Evolutionary conservation across 2,888 invertebrate species (phyloP), one percentile per base, ranked within the genome.

Genomic region (Eupithecia dodoneata): DNA sequence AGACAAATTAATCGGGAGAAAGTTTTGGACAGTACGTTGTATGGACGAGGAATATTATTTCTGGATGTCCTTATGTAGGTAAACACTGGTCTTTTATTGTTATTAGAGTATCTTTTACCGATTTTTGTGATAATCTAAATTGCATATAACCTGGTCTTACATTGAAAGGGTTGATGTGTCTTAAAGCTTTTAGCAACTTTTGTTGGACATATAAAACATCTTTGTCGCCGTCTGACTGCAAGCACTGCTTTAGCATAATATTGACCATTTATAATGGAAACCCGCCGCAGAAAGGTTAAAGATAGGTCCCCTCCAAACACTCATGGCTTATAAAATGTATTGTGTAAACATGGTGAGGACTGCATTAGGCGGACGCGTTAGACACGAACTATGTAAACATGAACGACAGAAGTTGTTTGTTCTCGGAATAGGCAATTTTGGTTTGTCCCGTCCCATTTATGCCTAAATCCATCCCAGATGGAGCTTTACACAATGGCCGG

Each of bases 391-490:
- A 12, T 63, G 18, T 10, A 63, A 30, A 63, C 18, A 30, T 63
- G 30, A 9, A 63, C 10, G 1, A 4, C 63, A 30, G 10, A 18
- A 63, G 10, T 63, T 63, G 63, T 63, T 63, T 63, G 63, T 63
- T 63, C 4, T 30, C 63, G 30, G 18, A 63, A 66, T 66, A 66
- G 15, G 66, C 66, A 66, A 66, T 66, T 66, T 42, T 7, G 41
- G 66, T 66, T 66, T 66, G 18, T 66, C 66, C 66, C 15, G 18
- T 66, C 42, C 66, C 42, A 66, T 66, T 15, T 7, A 66, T 42
- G 42, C 66, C 66, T 66, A 66, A 42, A 66, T 66, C 42, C 66
- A 66, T 42, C 42, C 41, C 15, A 41, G 66, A 66, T 65, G 2
- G 2, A 66, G 13, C 13, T 66, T 15, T 66, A 66, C 7, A 66